phyloP scores from a whole-genome alignment of 2,888 invertebrate species.

The Mayetiola destructor region DNA sequence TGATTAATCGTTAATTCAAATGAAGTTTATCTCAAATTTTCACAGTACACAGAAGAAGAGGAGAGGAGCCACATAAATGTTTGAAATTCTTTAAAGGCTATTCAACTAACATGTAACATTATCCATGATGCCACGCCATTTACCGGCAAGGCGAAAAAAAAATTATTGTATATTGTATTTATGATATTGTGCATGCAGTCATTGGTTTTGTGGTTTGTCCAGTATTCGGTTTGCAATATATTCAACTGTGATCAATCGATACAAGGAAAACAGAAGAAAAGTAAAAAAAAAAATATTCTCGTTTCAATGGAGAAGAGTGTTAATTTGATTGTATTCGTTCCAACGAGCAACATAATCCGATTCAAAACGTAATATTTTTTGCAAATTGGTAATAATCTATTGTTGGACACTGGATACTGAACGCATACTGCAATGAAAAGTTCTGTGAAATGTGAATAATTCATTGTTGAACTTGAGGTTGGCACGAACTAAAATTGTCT shows the following conservation, averaged over 20 bases:
- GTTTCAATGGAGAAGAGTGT: too few species aligned
- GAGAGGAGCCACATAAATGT: background rate
- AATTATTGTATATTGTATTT: background rate
- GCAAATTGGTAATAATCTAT: constrained; percentile 6
- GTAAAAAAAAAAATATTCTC: too few species aligned
- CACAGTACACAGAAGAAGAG: background rate
- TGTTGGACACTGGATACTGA: background rate
- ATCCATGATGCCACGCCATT: background rate
- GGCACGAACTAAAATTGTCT: background rate
- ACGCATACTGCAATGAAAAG: background rate
- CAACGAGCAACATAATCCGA: too few species aligned
- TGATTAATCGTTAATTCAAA: background rate
- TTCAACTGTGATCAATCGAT: too few species aligned
- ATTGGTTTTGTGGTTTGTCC: too few species aligned
- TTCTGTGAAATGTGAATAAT: background rate
- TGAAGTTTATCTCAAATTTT: background rate
- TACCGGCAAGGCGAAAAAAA: too few species aligned
- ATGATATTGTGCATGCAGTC: too few species aligned
- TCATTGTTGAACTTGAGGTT: background rate
- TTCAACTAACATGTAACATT: background rate
- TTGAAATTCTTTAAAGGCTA: background rate
- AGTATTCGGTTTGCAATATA: too few species aligned
- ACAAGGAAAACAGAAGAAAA: too few species aligned
- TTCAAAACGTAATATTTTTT: too few species aligned
- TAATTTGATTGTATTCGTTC: too few species aligned